Percentiles rank a stretch among this genome's conserved stretches.
These are phyloP conservation scores for Poicephalus meyeri DNA, from an alignment of 2,113 vertebrate species.

Conservation along the genomic window DNA sequence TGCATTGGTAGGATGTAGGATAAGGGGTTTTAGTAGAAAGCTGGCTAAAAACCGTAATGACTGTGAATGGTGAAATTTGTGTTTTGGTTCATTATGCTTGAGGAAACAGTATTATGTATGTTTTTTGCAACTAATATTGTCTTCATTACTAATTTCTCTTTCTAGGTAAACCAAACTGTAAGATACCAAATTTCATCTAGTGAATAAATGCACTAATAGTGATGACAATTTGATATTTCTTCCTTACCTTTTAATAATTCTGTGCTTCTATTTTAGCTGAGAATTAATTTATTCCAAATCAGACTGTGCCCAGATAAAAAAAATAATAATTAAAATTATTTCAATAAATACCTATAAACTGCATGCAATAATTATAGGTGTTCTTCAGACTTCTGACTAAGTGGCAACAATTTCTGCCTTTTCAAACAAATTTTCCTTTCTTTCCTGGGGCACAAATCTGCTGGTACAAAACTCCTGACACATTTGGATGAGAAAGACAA, in stretches of 20 bases:
- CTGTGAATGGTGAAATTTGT: background rate
- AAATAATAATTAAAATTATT: background rate
- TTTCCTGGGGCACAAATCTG: background rate
- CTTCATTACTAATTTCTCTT: background rate
- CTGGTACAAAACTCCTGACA: background rate
- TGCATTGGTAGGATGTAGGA: background rate
- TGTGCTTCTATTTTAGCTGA: background rate
- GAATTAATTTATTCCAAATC: background rate
- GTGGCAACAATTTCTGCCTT: background rate
- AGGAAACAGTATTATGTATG: background rate
- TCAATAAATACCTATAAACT: background rate
- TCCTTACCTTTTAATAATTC: background rate
- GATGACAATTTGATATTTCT: background rate
- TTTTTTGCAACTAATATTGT: background rate
- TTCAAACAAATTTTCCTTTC: background rate
- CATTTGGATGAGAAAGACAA: background rate
- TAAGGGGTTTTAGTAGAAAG: background rate
- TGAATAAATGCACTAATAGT: background rate
- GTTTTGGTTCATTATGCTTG: background rate
- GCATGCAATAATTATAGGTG: background rate
- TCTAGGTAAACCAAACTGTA: background rate
- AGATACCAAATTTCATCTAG: background rate
- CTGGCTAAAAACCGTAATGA: background rate
- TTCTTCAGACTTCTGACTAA: background rate
- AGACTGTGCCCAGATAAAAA: background rate